Percentiles rank a stretch among this genome's conserved stretches.
phyloP scores from a whole-genome alignment of 2,113 vertebrate species.

The Channa maculata region DNA sequence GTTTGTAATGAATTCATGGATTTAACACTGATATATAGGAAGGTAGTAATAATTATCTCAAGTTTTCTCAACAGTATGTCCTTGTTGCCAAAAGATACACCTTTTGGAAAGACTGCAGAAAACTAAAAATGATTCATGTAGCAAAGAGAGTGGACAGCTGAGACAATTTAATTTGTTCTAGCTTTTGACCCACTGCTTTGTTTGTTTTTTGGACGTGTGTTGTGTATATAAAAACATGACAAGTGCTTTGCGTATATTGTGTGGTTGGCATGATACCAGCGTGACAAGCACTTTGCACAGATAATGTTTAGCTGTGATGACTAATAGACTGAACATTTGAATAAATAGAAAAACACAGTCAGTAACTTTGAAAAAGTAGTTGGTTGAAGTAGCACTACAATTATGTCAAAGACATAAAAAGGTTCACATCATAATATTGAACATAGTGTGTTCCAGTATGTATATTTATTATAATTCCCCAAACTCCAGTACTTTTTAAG shows the following conservation, averaged over 20 bases:
- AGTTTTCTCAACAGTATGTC: neutral
- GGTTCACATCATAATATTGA: neutral
- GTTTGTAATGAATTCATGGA: conserved; percentile 41
- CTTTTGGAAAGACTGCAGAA: neutral
- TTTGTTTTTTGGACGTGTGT: neutral
- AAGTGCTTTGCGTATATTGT: neutral
- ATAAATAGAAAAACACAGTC: neutral
- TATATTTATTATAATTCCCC: neutral
- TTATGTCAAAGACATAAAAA: neutral
- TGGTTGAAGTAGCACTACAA: neutral
- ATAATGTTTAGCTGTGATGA: conserved; percentile 20
- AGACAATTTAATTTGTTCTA: neutral
- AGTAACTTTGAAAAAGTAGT: neutral
- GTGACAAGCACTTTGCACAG: neutral
- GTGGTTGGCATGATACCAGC: neutral
- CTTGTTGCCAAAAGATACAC: neutral
- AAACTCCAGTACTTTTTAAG: too few species aligned
- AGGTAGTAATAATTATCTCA: conserved; percentile 14
- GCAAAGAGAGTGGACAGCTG: neutral
- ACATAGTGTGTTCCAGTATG: neutral
- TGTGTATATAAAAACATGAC: conserved; percentile 19
- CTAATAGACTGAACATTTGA: conserved; percentile 10
- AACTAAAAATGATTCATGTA: too few species aligned
- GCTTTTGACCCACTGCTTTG: neutral
- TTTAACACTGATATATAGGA: conserved; percentile 42